These are phyloP conservation scores for Homarus americanus DNA, from an alignment of 1,140 invertebrate species.

Conservation along the genomic window DNA sequence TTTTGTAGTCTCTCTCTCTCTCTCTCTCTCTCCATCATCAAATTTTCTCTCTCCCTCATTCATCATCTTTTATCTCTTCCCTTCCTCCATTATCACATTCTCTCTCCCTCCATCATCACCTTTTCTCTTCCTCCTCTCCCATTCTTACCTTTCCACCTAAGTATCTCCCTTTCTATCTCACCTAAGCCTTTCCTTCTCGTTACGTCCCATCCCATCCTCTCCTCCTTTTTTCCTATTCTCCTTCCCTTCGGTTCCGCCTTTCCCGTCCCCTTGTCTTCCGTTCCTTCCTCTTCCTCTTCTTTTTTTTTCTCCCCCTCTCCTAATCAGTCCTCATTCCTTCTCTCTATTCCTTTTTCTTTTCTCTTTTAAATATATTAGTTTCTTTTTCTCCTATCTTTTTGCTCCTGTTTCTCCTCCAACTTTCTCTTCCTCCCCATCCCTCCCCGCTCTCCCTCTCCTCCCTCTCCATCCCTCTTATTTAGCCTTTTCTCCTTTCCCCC, in stretches of 20 bases:
- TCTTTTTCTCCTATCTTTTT: background rate
- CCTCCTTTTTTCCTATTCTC: background rate
- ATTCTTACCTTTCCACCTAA: background rate
- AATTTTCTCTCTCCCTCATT: background rate
- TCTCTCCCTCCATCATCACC: background rate
- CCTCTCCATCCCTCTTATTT: background rate
- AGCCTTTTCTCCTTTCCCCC: background rate
- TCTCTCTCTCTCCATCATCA: background rate
- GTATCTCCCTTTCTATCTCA: background rate
- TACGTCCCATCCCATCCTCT: background rate
- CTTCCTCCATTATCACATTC: background rate
- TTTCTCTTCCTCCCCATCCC: background rate
- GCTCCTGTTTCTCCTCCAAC: background rate
- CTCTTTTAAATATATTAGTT: background rate
- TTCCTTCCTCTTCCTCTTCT: background rate
- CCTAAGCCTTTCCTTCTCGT: background rate
- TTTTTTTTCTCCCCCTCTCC: background rate
- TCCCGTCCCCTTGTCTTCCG: background rate
- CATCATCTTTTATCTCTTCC: background rate
- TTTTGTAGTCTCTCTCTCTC: background rate
- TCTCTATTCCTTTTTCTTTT: background rate
- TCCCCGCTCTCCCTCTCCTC: background rate
- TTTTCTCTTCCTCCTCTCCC: background rate
- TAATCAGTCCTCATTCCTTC: background rate
- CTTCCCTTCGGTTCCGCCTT: background rate